phyloP scores from a whole-genome alignment of 1,140 invertebrate genomes.

The Chymomyza costata region DNA sequence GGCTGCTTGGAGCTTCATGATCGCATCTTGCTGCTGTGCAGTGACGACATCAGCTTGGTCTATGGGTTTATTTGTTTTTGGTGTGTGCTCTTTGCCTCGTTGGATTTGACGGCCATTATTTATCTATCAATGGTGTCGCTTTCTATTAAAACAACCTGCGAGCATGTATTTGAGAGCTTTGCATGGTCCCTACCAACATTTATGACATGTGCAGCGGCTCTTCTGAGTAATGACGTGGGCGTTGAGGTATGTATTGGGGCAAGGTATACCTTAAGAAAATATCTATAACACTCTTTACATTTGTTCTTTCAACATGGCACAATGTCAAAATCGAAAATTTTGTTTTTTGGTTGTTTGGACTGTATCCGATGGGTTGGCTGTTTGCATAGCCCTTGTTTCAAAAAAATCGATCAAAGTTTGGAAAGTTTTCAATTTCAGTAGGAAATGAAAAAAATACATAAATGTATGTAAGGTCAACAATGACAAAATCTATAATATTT shows the following conservation, averaged over 20 bases:
- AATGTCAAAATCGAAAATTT: too few species aligned
- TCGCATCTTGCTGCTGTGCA: constrained; percentile 46
- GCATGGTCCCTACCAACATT: constrained; percentile 52
- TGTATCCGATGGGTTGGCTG: too few species aligned
- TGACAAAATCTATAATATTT: too few species aligned
- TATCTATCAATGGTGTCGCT: constrained; percentile 38
- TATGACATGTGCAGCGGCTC: constrained; percentile 30
- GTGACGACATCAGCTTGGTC: constrained; percentile 47
- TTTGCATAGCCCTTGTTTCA: too few species aligned
- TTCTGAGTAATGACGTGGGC: constrained; percentile 40
- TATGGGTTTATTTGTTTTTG: constrained; percentile 52
- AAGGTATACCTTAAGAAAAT: too few species aligned
- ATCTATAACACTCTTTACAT: too few species aligned
- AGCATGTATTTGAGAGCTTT: constrained; percentile 8
- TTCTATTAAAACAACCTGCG: not conserved
- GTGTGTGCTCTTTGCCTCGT: constrained; percentile 39
- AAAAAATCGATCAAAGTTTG: too few species aligned
- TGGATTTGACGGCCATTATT: constrained; percentile 46
- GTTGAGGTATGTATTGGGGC: constrained; percentile 49
- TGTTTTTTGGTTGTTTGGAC: too few species aligned
- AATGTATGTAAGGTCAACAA: too few species aligned
- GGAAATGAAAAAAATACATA: too few species aligned
- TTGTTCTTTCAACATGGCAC: too few species aligned
- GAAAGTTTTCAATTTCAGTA: too few species aligned
- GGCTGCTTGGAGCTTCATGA: constrained; percentile 48